phyloP scores from a whole-genome alignment of 2,888 invertebrate genomes.

The Carcina quercana region DNA sequence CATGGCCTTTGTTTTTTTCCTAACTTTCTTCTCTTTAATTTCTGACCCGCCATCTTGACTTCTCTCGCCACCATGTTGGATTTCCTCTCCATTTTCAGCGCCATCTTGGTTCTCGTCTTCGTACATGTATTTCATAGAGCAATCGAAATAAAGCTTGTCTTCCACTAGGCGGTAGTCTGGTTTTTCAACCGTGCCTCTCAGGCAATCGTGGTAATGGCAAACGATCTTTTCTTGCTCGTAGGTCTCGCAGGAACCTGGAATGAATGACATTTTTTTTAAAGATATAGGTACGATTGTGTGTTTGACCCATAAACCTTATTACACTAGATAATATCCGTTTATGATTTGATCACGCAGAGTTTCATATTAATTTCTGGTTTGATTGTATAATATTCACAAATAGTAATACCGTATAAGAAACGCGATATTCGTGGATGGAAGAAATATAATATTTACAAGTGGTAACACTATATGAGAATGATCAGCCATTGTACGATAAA shows the following conservation, averaged over 20 bases:
- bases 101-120: constrained; percentile 25
- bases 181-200: constrained; percentile 58
- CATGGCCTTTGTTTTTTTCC: constrained; percentile 56
- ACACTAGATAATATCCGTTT: too few relatives aligned
- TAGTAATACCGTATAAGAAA: too few relatives aligned
- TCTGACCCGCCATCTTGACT: constrained; percentile 22
- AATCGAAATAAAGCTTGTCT: constrained; percentile 59
- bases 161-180: constrained; percentile 61
- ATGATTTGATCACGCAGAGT: too few relatives aligned
- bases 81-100: constrained; percentile 9
- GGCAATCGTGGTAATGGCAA: constrained; percentile 72
- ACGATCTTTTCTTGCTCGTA: constrained; percentile 76
- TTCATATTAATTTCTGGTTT: too few relatives aligned
- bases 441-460: too few relatives aligned
- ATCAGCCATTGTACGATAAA: too few relatives aligned
- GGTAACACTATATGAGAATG: too few relatives aligned
- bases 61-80: constrained; percentile 7
- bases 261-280: constrained; percentile 1
- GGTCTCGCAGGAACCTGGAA: constrained; percentile 76
- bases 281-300: too few relatives aligned
- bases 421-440: too few relatives aligned
- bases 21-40: constrained; percentile 22
- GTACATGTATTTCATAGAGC: constrained; percentile 51
- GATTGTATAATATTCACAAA: too few relatives aligned
- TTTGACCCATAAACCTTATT: too few relatives aligned